Evolutionary conservation across 2,797 vertebrate genomes (phyloP).

Genomic region (Sylvia borin): DNA sequence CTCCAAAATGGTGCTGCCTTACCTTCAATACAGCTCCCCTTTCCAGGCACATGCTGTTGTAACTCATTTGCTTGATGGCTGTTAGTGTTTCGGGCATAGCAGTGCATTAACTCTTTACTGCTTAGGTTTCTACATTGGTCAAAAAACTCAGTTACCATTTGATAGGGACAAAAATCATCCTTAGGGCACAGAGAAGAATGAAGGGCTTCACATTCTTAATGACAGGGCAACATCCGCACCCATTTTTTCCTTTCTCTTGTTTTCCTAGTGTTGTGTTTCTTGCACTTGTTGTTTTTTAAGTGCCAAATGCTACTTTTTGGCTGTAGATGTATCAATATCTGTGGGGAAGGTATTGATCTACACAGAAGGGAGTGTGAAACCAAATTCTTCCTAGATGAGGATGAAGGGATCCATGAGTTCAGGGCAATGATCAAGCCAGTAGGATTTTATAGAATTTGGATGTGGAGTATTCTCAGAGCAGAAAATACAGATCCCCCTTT

Average conservation of each 20-base stretch:
- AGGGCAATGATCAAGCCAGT: neutral
- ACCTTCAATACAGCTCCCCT: neutral
- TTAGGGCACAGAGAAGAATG: neutral
- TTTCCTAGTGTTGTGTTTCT: neutral
- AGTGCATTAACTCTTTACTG: neutral
- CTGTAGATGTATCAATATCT: neutral
- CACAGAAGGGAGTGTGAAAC: neutral
- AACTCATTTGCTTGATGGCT: neutral
- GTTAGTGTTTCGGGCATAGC: neutral
- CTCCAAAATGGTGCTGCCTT: neutral
- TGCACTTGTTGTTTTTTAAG: neutral
- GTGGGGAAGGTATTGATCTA: neutral
- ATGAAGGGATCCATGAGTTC: neutral
- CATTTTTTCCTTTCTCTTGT: neutral
- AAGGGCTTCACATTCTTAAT: neutral
- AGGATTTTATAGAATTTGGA: neutral
- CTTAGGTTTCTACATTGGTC: neutral
- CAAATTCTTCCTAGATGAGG: neutral
- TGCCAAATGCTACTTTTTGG: neutral
- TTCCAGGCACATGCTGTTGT: neutral
- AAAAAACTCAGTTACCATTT: neutral
- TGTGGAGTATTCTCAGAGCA: neutral
- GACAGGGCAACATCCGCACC: neutral
- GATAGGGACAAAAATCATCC: neutral
- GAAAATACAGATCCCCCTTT: neutral